Evolutionary conservation across 2,888 invertebrate genomes (phyloP).

Genomic region (Gymnosoma rotundatum): DNA sequence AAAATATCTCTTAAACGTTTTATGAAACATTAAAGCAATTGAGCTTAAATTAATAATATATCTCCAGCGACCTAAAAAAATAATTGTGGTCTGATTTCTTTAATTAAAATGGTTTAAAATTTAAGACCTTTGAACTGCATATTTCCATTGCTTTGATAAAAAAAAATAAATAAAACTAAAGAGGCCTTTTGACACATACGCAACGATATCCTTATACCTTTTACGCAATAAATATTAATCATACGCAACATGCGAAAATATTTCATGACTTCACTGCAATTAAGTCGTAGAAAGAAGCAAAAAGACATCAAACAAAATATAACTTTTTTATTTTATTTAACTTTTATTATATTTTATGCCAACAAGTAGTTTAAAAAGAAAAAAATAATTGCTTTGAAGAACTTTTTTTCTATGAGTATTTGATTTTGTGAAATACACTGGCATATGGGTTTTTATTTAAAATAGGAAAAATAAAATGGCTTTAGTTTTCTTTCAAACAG

Average conservation of each 20-base stretch:
- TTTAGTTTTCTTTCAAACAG: slow-evolving; percentile 17
- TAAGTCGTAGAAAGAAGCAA: slow-evolving; percentile 2
- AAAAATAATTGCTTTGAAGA: slow-evolving; percentile 60
- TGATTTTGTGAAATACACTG: slow-evolving; percentile 1
- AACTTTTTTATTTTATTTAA: slow-evolving; percentile 1
- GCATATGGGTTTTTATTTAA: neutral
- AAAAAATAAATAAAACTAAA: no score
- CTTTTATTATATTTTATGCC: neutral
- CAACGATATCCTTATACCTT: neutral
- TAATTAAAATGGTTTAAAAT: no score
- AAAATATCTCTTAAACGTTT: no score
- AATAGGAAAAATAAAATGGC: neutral
- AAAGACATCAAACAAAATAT: slow-evolving; percentile 34
- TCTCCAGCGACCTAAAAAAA: no score
- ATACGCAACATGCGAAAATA: slow-evolving; percentile 29
- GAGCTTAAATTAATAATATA: no score
- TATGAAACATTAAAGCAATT: no score
- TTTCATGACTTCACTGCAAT: neutral
- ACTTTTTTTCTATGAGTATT: slow-evolving; percentile 25
- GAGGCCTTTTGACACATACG: neutral
- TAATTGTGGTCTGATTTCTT: no score
- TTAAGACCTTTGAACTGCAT: no score
- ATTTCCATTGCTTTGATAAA: no score
- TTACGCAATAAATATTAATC: slow-evolving; percentile 33
- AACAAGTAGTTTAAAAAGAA: slow-evolving; percentile 46